Conservation (phyloP, 2,797 vertebrate species). For the Artibeus jamaicensis region DNA sequence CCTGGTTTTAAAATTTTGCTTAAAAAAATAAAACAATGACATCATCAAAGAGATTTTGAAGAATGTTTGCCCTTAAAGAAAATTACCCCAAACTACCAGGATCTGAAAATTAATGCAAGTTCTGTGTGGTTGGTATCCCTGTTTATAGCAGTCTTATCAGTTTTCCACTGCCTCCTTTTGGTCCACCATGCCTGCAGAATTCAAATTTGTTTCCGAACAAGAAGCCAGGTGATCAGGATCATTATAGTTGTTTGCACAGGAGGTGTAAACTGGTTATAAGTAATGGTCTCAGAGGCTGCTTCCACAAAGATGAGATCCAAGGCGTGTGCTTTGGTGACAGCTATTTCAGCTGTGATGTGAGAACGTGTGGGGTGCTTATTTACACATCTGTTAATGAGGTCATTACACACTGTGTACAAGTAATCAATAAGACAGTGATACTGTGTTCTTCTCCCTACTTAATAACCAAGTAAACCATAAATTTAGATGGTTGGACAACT, state of each 20-base stretch:
- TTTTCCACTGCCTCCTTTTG: not conserved
- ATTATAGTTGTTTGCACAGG: not conserved
- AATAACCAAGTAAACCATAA: not conserved
- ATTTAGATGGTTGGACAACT: not conserved
- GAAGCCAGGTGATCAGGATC: not conserved
- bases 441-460: not conserved
- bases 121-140: not conserved
- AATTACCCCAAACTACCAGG: not conserved
- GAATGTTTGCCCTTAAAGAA: not conserved
- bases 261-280: not conserved
- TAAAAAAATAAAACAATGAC: not conserved
- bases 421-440: not conserved
- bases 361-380: not conserved
- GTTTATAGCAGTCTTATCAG: not conserved
- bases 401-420: not conserved
- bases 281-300: not conserved
- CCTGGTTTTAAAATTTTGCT: not conserved
- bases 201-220: slow-evolving; percentile 45
- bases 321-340: not conserved
- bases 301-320: not conserved
- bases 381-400: not conserved
- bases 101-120: not conserved
- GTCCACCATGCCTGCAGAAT: not conserved
- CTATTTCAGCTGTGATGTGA: not conserved
- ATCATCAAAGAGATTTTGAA: not conserved